Percentiles rank a stretch among this genome's conserved stretches.
phyloP scores from a whole-genome alignment of 1,140 invertebrate species.

The Aphis gossypii region DNA sequence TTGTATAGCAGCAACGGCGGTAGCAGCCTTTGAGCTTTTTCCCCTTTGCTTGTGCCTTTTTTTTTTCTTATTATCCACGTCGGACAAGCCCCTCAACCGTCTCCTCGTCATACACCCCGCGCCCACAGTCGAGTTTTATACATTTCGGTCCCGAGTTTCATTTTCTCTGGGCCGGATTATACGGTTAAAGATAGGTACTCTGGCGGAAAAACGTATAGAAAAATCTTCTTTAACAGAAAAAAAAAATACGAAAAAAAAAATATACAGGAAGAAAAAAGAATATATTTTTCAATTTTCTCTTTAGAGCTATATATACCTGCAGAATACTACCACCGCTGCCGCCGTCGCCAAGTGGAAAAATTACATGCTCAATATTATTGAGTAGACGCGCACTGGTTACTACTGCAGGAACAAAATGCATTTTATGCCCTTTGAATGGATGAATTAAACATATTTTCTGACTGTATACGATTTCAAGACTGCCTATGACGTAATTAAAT shows the following conservation, averaged over 20 bases:
- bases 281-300: conserved; percentile 57
- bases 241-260: conserved; percentile 43
- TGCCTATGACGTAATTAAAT: not conserved
- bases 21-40: conserved; percentile 53
- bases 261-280: conserved; percentile 22
- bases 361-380: conserved; percentile 32
- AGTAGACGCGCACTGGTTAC: not conserved
- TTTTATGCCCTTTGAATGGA: not conserved
- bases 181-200: conserved; percentile 57
- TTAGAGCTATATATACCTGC: not conserved
- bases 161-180: conserved; percentile 55
- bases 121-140: conserved; percentile 26
- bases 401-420: not conserved
- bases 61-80: conserved; percentile 57
- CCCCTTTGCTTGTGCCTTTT: not conserved
- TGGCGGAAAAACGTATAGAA: conserved; percentile 52
- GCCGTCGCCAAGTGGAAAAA: not conserved
- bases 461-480: not conserved
- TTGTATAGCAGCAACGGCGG: not conserved
- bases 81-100: conserved; percentile 36
- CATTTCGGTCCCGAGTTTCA: conserved; percentile 55
- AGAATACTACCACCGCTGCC: not conserved
- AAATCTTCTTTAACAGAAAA: conserved; percentile 53
- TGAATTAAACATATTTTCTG: not conserved
- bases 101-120: not conserved